Evolutionary conservation across 2,888 invertebrate genomes (phyloP).

Genomic region (Lypha dubia): DNA sequence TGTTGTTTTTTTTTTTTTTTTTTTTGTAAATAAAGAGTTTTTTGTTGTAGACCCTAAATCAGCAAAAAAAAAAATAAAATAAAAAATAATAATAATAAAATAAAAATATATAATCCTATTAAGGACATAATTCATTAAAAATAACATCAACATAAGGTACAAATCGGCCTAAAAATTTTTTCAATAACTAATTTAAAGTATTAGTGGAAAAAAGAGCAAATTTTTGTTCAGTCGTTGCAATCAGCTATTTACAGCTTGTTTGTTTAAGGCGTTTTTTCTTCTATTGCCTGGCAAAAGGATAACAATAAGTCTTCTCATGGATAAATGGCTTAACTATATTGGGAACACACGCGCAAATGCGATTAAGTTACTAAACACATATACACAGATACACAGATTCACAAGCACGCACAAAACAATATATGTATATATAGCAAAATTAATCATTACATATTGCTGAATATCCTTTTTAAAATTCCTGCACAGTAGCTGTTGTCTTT

Average conservation of each 20-base stretch:
- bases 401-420: too few species aligned
- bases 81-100: too few species aligned
- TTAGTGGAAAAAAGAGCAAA: conserved; percentile 57
- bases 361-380: conserved; percentile 37
- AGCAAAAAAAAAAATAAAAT: conserved; percentile 14
- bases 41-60: conserved; percentile 50
- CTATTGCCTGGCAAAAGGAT: conserved; percentile 56
- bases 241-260: conserved; percentile 59
- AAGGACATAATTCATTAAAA: conserved; percentile 73
- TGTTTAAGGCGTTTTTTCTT: conserved; percentile 37
- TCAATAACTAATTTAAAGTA: conserved; percentile 35
- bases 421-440: not conserved
- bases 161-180: conserved; percentile 42
- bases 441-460: conserved; percentile 39
- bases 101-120: conserved; percentile 74
- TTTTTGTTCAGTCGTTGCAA: conserved; percentile 44
- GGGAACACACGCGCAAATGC: conserved; percentile 70
- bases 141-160: conserved; percentile 62
- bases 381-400: not conserved
- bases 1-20: not conserved
- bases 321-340: conserved; percentile 64
- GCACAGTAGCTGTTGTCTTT: not conserved
- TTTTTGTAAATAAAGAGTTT: conserved; percentile 31
- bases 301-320: conserved; percentile 64
- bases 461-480: conserved; percentile 13